These are phyloP conservation scores for Lathamus discolor DNA, from an alignment of 2,113 vertebrate genomes.

Conservation along the genomic window DNA sequence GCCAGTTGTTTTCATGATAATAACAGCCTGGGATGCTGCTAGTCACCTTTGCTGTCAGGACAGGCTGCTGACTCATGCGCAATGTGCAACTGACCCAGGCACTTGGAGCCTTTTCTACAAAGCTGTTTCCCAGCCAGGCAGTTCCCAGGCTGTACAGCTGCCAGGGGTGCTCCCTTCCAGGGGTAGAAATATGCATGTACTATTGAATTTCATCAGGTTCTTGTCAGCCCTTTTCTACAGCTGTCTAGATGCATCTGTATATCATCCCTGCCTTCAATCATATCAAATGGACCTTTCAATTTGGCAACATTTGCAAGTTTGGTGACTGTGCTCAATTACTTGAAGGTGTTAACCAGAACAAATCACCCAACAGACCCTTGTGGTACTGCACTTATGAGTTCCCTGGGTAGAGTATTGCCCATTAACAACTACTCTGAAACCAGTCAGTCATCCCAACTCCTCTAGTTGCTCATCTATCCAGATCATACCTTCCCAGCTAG, in stretches of 20 bases:
- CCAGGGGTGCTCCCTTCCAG: not conserved
- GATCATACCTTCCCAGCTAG: not conserved
- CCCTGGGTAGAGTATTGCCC: not conserved
- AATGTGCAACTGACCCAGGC: not conserved
- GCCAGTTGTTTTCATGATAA: not conserved
- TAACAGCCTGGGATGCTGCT: not conserved
- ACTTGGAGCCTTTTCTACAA: not conserved
- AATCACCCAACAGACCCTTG: not conserved
- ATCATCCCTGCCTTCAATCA: not conserved
- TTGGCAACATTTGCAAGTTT: not conserved
- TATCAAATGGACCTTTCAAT: not conserved
- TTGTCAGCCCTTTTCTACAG: not conserved
- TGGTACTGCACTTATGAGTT: not conserved
- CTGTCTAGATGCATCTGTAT: not conserved
- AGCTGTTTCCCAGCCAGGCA: not conserved
- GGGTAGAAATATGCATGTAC: not conserved
- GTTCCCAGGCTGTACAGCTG: not conserved
- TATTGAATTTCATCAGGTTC: not conserved
- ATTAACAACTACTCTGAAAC: not conserved
- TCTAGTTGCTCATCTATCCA: not conserved
- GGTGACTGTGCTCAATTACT: not conserved
- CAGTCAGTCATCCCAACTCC: not conserved
- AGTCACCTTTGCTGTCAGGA: not conserved
- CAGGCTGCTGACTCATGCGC: not conserved
- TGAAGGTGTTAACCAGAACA: not conserved